A percentile compares a stretch with the other conserved stretches of the same genome.
These are phyloP conservation scores for Pogonocherus hispidulus DNA, from an alignment of 2,888 invertebrate genomes.

Conservation along the genomic window DNA sequence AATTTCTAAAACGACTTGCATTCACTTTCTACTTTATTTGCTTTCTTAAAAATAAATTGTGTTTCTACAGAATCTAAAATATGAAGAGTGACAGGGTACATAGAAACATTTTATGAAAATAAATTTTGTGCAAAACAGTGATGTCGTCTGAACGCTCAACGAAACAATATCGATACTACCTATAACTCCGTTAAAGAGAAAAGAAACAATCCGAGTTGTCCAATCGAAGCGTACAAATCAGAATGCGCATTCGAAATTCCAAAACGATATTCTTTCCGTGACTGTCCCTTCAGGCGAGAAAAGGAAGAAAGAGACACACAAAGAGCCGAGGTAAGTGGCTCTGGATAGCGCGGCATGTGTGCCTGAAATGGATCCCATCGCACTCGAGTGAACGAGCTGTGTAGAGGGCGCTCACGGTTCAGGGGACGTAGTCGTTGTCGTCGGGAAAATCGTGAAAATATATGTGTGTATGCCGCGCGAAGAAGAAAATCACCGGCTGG, in stretches of 20 bases:
- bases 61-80: too few species aligned
- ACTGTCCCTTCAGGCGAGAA: background rate
- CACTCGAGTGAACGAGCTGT: conserved; percentile 19
- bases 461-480: conserved; percentile 8
- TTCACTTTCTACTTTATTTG: too few species aligned
- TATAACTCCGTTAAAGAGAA: background rate
- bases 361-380: conserved; percentile 22
- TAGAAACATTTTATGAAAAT: too few species aligned
- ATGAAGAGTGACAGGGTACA: too few species aligned
- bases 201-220: background rate
- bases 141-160: too few species aligned
- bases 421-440: background rate
- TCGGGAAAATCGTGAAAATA: conserved; percentile 5
- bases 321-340: conserved; percentile 19
- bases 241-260: background rate
- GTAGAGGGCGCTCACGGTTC: conserved; percentile 11
- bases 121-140: too few species aligned
- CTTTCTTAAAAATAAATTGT: too few species aligned
- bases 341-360: conserved; percentile 4
- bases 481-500: conserved; percentile 17
- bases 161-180: too few species aligned
- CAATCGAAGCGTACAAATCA: background rate
- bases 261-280: background rate
- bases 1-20: too few species aligned
- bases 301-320: conserved; percentile 3